A percentile compares a stretch with the other conserved stretches of the same genome.
These are phyloP conservation scores for Galerucella pusilla DNA, from an alignment of 2,888 invertebrate genomes.

Conservation along the genomic window DNA sequence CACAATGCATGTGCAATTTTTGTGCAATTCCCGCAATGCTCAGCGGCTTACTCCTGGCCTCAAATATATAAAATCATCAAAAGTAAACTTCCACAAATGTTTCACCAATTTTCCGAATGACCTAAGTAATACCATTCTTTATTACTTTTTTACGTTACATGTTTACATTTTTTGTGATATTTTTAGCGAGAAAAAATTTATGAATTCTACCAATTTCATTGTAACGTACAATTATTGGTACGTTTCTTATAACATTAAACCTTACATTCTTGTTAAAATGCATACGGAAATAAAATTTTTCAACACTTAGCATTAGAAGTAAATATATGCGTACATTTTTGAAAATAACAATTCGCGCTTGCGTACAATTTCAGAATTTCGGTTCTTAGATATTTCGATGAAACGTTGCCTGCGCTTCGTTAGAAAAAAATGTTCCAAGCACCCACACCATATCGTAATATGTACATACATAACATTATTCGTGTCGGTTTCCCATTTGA, in stretches of 20 bases:
- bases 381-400: background rate
- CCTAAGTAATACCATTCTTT: too few species aligned
- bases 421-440: constrained; percentile 1
- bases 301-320: background rate
- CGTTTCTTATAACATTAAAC: background rate
- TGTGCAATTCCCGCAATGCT: too few species aligned
- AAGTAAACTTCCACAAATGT: too few species aligned
- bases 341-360: background rate
- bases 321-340: background rate
- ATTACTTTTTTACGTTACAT: too few species aligned
- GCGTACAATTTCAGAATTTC: constrained; percentile 8
- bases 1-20: too few species aligned
- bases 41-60: too few species aligned
- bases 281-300: background rate
- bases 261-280: background rate
- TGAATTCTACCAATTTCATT: too few species aligned
- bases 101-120: too few species aligned
- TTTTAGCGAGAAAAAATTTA: too few species aligned
- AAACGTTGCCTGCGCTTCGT: background rate
- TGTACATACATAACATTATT: background rate
- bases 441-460: constrained; percentile 5
- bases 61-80: too few species aligned
- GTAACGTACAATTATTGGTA: background rate
- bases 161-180: too few species aligned
- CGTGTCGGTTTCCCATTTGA: constrained; percentile 14